Conservation (phyloP, 2,113 vertebrate genomes). For the Thalassoma bifasciatum region DNA sequence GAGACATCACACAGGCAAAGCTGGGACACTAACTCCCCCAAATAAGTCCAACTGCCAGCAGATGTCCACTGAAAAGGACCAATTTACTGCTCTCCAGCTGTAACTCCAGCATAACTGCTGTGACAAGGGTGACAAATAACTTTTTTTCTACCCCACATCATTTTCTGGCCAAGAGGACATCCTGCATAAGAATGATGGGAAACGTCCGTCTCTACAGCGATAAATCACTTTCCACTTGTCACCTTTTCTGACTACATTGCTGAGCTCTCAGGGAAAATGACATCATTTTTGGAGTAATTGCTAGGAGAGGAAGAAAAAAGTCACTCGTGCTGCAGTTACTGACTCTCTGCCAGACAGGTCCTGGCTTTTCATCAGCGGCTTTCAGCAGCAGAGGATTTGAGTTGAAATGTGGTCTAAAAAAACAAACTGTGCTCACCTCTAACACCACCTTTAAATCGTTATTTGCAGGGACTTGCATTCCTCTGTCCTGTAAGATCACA, state of each 20-base stretch:
- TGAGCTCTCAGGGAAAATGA: conserved; percentile 16
- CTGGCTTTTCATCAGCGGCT: conserved; percentile 35
- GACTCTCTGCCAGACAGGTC: conserved; percentile 30
- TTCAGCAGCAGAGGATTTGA: conserved; percentile 22
- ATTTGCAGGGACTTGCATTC: conserved; percentile 2
- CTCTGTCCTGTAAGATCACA: background rate
- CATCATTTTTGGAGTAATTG: conserved; percentile 30
- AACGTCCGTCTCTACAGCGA: conserved; percentile 6
- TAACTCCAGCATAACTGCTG: conserved; percentile 3
- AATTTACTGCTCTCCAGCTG: conserved; percentile 27
- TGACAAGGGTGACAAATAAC: conserved; percentile 16
- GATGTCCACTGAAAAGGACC: conserved; percentile 18
- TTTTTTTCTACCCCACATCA: background rate
- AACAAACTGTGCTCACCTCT: background rate
- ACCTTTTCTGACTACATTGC: conserved; percentile 11
- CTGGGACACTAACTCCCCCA: conserved; percentile 5
- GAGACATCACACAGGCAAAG: conserved; percentile 9
- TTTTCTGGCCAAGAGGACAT: conserved; percentile 24
- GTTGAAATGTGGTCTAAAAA: conserved; percentile 7
- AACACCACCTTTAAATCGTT: background rate
- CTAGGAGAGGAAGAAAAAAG: background rate
- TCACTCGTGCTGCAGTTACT: conserved; percentile 1
- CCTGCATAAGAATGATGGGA: conserved; percentile 18
- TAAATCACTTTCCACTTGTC: conserved; percentile 11
- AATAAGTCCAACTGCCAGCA: conserved; percentile 28